Base-by-base conservation (phyloP, 2,113 vertebrate species). In the Eulacestoma nigropectus region DNA sequence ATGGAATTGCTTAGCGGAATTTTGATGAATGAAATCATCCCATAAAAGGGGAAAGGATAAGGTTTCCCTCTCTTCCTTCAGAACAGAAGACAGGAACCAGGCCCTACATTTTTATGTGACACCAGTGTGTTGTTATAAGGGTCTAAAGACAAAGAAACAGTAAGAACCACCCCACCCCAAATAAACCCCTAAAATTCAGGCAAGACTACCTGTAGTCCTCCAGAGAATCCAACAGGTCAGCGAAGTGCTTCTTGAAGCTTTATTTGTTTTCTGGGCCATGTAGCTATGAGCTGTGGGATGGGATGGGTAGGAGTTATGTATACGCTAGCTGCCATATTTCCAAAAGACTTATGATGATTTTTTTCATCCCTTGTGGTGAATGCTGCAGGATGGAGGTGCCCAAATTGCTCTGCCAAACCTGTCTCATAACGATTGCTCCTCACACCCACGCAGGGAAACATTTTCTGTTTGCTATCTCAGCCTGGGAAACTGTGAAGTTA, bases 1-100 rank as follows among this genome's bases (percentile, higher is more conserved):
- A 95, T 93, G 82, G 75, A 95, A 89, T 90, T 94, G 29, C 80
- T 95, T 79, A 67, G 22, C 50, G 29, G 77, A 96, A 86, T 69
- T 79, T 73, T 11, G 14, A 21, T 4, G 7, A 33, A 55, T 70
- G 33, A 91, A 95, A 77, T 93, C 80, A 86, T 60, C 65, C 73
- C 50, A 67, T 60, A n/a, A 87, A 94, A 56, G 25, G 72, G 32
- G 33, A 33, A 81, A 87, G 7, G 41, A n/a, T 15, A 86, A 67
- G 9, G 22, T 81, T 91, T 93, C 12, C 33, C 30, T 74, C 73
- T 50, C 23, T 63, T 94, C 69, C 88, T 70, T 42, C 59, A 37
- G 32, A 79, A 47, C 21, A 90, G 74, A 91, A 89, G 70, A 84
- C 60, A 73, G 47, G 75, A 63, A 50, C 46, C 77, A 91, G 75